Percentiles rank a stretch among this genome's conserved stretches.
phyloP scores from a whole-genome alignment of 2,888 invertebrate genomes.

The Trichogramma dendrolimi region DNA sequence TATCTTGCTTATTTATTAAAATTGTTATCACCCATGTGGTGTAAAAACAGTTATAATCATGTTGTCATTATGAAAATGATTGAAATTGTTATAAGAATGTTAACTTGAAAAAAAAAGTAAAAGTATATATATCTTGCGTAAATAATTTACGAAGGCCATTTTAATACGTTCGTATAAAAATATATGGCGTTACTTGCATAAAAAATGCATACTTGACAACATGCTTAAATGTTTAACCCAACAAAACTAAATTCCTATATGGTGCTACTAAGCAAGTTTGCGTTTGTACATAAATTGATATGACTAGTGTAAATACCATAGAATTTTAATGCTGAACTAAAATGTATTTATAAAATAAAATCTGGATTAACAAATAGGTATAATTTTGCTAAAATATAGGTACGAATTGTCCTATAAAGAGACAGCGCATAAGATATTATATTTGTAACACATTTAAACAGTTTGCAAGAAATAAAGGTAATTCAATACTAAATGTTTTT shows the following conservation, averaged over 20 bases:
- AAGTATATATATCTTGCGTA: no score
- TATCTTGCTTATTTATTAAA: slow-evolving; percentile 14
- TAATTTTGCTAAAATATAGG: slow-evolving; percentile 32
- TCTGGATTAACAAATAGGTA: slow-evolving; percentile 35
- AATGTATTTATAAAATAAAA: slow-evolving; percentile 31
- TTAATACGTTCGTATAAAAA: no score
- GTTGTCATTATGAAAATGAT: slow-evolving; percentile 22
- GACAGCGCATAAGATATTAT: slow-evolving; percentile 32
- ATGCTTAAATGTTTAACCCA: slow-evolving; percentile 27
- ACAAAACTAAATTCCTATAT: slow-evolving; percentile 37
- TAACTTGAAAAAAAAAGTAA: no score
- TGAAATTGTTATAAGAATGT: not conserved
- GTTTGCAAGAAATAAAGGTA: slow-evolving; percentile 44
- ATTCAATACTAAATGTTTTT: slow-evolving; percentile 33
- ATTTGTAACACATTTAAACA: slow-evolving; percentile 46
- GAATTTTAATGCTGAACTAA: slow-evolving; percentile 31
- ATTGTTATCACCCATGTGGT: slow-evolving; percentile 8
- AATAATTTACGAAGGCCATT: no score
- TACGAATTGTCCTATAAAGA: slow-evolving; percentile 29
- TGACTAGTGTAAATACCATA: slow-evolving; percentile 39
- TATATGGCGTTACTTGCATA: no score
- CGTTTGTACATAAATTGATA: slow-evolving; percentile 41
- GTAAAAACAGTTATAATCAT: slow-evolving; percentile 19
- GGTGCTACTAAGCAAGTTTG: slow-evolving; percentile 42
- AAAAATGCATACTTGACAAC: slow-evolving; percentile 9